Conservation (phyloP, 2,888 invertebrate species). For the Stenodera caucasica region DNA sequence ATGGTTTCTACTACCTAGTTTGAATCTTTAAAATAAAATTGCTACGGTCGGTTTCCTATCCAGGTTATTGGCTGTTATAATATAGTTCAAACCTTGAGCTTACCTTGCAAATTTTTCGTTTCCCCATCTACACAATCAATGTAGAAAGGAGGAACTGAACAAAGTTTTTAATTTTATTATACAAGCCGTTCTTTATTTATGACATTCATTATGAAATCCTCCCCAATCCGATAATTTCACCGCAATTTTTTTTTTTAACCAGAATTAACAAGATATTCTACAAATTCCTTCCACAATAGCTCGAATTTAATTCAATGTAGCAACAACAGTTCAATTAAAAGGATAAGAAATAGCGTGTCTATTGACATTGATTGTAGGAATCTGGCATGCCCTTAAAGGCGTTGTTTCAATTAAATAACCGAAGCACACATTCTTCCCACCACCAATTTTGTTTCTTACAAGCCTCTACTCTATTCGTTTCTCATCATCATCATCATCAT, state of each 20-base stretch:
- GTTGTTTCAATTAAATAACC: conserved; percentile 37
- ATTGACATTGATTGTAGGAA: conserved; percentile 37
- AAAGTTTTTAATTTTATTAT: conserved; percentile 30
- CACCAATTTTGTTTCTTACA: neutral
- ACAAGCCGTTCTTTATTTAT: conserved; percentile 19
- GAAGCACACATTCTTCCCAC: conserved; percentile 6
- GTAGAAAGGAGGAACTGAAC: neutral
- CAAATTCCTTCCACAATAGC: neutral
- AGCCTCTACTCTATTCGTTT: no score
- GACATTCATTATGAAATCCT: conserved; percentile 17
- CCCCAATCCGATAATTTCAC: neutral
- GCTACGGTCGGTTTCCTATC: conserved; percentile 34
- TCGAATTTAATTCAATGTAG: conserved; percentile 29
- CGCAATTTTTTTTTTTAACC: neutral
- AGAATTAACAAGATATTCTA: neutral
- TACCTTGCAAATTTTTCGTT: conserved; percentile 29
- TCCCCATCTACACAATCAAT: neutral
- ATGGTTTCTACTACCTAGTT: conserved; percentile 34
- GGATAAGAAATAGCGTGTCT: conserved; percentile 35
- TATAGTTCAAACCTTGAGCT: conserved; percentile 28
- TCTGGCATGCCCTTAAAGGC: conserved; percentile 36
- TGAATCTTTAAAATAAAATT: conserved; percentile 42
- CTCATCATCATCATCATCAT: neutral
- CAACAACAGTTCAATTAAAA: conserved; percentile 33
- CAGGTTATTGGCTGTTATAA: conserved; percentile 35